Conservation (phyloP, 2,113 vertebrate species). For the Sula dactylatra region DNA sequence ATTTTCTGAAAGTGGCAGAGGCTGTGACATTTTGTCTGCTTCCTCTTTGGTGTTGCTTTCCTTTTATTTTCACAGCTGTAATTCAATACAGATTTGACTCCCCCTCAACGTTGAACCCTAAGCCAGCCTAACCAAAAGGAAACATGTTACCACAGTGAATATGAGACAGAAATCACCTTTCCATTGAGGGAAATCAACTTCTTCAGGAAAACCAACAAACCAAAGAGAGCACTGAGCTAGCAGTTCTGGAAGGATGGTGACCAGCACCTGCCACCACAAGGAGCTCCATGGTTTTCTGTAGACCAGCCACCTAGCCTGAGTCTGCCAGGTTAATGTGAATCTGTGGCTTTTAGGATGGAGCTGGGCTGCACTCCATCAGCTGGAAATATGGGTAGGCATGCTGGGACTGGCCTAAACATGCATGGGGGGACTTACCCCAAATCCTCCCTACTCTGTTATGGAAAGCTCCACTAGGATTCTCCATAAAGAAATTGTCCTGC, state of each 20-base stretch:
- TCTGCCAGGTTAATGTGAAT: rapidly evolving
- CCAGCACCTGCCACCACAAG: background rate
- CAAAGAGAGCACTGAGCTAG: background rate
- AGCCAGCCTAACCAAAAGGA: background rate
- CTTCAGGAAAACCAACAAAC: background rate
- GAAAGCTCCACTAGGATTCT: background rate
- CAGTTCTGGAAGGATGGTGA: background rate
- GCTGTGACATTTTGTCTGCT: background rate
- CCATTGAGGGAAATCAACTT: no score
- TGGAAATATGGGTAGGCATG: background rate
- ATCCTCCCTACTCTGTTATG: background rate
- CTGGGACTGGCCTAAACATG: background rate
- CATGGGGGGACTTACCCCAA: background rate
- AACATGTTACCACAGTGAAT: background rate
- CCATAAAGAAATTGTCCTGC: background rate
- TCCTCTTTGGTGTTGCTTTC: background rate
- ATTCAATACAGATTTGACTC: background rate
- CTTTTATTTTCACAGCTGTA: background rate
- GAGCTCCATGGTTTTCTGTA: background rate
- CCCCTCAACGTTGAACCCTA: background rate
- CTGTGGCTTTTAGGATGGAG: background rate
- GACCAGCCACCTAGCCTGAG: background rate
- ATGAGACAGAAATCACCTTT: background rate
- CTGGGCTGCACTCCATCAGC: background rate
- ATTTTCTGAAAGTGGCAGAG: background rate